Base-by-base conservation (phyloP, 2,888 invertebrate species). In the Carabus problematicus region DNA sequence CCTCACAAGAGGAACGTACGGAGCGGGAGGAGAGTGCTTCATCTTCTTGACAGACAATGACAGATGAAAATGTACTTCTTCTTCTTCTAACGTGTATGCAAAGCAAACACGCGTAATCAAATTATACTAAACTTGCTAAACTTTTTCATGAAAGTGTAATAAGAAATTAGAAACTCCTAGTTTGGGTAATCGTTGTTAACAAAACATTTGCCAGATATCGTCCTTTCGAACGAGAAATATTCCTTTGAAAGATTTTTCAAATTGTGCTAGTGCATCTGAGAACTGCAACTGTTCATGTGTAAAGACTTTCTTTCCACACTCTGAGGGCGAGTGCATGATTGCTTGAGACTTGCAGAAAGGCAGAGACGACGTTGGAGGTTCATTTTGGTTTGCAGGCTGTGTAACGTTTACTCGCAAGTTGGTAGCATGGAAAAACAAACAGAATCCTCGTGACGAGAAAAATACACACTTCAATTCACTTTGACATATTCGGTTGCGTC, bases 21-120 rank as follows among this genome's bases (percentile, higher is more conserved):
- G 6, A 6, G 29, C 2, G 29, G 29, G 6, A 29, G 56, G 60
- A 60, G 19, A 41, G 49, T 43, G 41, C 60, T 67, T 54, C 60
- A 67, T 67, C 59, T 66, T 66, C 47, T 49, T 66, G 66, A 66
- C 66, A 66, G 66, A 66, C 66, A 66, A 58, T 66, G 66, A 66
- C 66, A 66, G 66, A 66, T n/a, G n/a, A n/a, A n/a, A n/a, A n/a
- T 66, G 66, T 47, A 11, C 45, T 12, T 8, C 39, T 39, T 8
- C 39, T 39, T 64, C 62, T 18, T 41, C 19, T 39, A 39, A 29
- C 56, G 9, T 56, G 40, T 29, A 45, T n/a, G n/a, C 19, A 8
- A 19, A 2, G 55, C 18, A n/a, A 55, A 55, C 8, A 40, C 9
- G n/a, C 11, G 45, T 12, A 12, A 45, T 12, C 7, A 14, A 45